A percentile compares a stretch with the other conserved stretches of the same genome.
Evolutionary conservation across 1,140 invertebrate species (phyloP).

Genomic region (Pachypsylla venusta): DNA sequence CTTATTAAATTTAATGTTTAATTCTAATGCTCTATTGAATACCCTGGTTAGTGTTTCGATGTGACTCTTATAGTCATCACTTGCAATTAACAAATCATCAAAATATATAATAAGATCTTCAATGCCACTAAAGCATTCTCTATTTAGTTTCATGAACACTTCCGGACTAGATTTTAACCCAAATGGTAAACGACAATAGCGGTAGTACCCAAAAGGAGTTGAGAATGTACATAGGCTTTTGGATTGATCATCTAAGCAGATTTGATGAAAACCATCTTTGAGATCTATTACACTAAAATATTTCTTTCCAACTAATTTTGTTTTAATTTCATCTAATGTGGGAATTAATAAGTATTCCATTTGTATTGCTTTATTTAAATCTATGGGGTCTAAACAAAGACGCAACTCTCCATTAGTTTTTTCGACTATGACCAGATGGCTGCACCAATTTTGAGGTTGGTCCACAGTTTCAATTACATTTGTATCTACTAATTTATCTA

Average conservation of each 20-base stretch:
- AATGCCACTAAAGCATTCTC: constrained; percentile 25
- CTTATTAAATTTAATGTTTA: constrained; percentile 19
- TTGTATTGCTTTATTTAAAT: constrained; percentile 19
- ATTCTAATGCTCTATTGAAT: constrained; percentile 17
- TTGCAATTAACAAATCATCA: constrained; percentile 15
- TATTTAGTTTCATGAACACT: constrained; percentile 27
- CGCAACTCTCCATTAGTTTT: constrained; percentile 28
- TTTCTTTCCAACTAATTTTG: constrained; percentile 18
- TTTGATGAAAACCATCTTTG: constrained; percentile 20
- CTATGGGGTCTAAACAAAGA: constrained; percentile 30
- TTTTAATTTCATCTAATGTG: constrained; percentile 16
- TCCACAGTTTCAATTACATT: constrained; percentile 18
- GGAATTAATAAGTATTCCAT: constrained; percentile 15
- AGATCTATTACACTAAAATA: constrained; percentile 20
- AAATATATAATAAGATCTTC: constrained; percentile 26
- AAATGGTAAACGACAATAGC: constrained; percentile 27
- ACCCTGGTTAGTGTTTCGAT: constrained; percentile 10
- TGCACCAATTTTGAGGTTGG: constrained; percentile 25
- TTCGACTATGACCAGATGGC: constrained; percentile 28
- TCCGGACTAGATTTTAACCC: constrained; percentile 26
- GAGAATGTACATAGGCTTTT: constrained; percentile 17
- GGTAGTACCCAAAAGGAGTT: constrained; percentile 25
- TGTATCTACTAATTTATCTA: constrained; percentile 19
- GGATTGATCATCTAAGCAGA: constrained; percentile 16
- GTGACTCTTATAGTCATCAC: constrained; percentile 12